Evolutionary conservation across 37 sponge, comb jelly and placozoan genomes (phyloP).

Genomic region (Ianthella basta): DNA sequence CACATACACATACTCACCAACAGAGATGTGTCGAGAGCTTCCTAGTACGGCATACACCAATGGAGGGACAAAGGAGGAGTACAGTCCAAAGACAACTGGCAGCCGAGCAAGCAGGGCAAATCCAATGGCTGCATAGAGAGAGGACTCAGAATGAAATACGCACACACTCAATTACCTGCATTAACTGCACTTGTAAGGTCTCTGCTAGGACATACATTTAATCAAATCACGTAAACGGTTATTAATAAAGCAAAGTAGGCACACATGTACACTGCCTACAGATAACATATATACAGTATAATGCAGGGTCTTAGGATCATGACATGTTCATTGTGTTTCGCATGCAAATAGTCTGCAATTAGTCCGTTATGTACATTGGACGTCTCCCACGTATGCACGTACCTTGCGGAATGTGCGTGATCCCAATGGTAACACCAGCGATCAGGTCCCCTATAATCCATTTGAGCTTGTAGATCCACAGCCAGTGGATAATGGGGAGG

Average conservation of each 20-base stretch:
- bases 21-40: slow-evolving; percentile 81
- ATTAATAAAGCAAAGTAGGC: too few species aligned
- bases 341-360: too few species aligned
- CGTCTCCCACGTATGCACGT: neutral
- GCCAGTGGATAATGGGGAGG: slow-evolving; percentile 75
- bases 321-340: too few species aligned
- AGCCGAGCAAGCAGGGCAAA: slow-evolving; percentile 76
- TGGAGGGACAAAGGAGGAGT: slow-evolving; percentile 71
- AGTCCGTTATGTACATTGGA: neutral
- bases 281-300: too few species aligned
- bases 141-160: neutral
- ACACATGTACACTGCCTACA: too few species aligned
- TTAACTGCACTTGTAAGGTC: too few species aligned
- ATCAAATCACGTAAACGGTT: too few species aligned
- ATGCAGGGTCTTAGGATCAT: too few species aligned
- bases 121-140: slow-evolving; percentile 56
- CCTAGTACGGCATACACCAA: slow-evolving; percentile 78
- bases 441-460: slow-evolving; percentile 66
- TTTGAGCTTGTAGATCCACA: slow-evolving; percentile 59
- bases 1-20: slow-evolving; percentile 53
- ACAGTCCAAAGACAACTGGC: slow-evolving; percentile 73
- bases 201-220: too few species aligned
- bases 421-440: slow-evolving; percentile 78
- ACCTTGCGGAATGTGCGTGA: slow-evolving; percentile 86
- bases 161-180: neutral